phyloP scores from a whole-genome alignment of 2,888 invertebrate species.

The Drosophila histrio region DNA sequence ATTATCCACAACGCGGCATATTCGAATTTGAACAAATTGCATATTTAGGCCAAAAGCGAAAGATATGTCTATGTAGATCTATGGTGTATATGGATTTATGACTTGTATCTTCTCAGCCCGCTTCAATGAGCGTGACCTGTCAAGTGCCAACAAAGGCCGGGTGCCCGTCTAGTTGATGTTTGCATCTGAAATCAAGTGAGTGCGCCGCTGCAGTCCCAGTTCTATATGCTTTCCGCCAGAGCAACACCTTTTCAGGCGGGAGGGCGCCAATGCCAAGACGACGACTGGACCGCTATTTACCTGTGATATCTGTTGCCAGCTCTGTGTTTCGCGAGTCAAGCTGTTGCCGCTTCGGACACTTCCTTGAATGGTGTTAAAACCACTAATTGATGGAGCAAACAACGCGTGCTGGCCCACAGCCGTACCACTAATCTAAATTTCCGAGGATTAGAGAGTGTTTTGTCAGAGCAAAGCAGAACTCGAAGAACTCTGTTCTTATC shows the following conservation, averaged over 20 bases:
- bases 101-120: neutral
- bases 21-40: neutral
- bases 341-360: conserved; percentile 44
- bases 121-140: conserved; percentile 29
- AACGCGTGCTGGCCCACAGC: conserved; percentile 67
- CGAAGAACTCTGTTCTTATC: too few species aligned
- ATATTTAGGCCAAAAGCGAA: conserved; percentile 4
- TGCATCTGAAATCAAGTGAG: neutral
- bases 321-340: conserved; percentile 32
- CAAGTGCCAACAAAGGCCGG: conserved; percentile 55
- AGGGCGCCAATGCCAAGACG: conserved; percentile 21
- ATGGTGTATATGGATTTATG: neutral
- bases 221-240: conserved; percentile 1
- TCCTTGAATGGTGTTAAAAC: conserved; percentile 54
- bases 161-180: conserved; percentile 16
- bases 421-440: conserved; percentile 53
- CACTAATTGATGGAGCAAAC: conserved; percentile 67
- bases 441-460: conserved; percentile 16
- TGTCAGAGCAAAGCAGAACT: neutral
- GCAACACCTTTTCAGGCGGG: neutral
- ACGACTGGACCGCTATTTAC: conserved; percentile 53
- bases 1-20: neutral
- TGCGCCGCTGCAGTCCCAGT: neutral
- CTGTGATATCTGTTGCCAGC: conserved; percentile 62
- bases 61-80: neutral